Evolutionary conservation across 2,113 vertebrate species (phyloP).

Genomic region (Parus major): DNA sequence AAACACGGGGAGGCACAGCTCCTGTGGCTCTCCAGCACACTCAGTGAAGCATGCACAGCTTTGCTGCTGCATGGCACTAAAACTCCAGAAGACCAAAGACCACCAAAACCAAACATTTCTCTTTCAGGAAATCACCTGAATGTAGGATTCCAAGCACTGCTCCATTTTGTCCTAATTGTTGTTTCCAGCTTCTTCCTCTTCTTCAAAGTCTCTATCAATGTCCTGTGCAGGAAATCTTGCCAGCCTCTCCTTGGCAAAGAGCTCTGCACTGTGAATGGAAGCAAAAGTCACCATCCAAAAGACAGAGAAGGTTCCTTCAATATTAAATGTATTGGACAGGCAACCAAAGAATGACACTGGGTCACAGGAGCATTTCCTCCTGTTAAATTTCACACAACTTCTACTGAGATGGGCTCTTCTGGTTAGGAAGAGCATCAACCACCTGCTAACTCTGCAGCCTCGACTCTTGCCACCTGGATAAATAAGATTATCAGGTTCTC

Average conservation of each 20-base stretch:
- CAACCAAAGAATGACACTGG: background rate
- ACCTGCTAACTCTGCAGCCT: background rate
- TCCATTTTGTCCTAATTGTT: background rate
- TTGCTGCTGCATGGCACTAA: background rate
- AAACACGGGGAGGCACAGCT: background rate
- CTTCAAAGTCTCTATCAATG: background rate
- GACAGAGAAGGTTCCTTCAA: background rate
- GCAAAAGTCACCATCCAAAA: conserved; percentile 11
- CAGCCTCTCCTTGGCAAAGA: background rate
- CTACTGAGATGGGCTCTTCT: background rate
- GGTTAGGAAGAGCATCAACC: background rate
- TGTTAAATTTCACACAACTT: background rate
- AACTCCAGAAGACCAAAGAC: background rate
- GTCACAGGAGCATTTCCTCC: background rate
- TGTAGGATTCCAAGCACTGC: background rate
- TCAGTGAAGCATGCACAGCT: background rate
- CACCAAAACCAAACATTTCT: background rate
- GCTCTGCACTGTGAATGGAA: background rate
- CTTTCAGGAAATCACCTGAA: conserved; percentile 8
- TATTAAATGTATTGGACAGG: background rate
- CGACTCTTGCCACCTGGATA: background rate
- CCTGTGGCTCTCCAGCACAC: background rate
- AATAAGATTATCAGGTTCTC: background rate
- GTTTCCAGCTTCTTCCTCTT: background rate
- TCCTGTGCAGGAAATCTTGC: background rate